Base-by-base conservation (phyloP, 2,113 vertebrate species). In the Oryzias celebensis region DNA sequence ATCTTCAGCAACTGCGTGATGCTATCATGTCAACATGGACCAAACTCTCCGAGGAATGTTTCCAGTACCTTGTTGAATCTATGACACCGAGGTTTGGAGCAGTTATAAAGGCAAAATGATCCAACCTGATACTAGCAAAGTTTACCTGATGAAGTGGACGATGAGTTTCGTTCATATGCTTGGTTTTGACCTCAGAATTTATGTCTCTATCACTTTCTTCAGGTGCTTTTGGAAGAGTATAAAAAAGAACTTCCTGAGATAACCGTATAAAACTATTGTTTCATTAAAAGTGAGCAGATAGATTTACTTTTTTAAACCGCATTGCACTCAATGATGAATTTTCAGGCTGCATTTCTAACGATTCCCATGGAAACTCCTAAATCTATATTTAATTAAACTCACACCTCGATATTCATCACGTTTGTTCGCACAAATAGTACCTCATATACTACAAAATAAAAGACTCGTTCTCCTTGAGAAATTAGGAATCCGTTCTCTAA, bases 381-480 rank as follows among this genome's bases (percentile, higher is more conserved):
- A 84, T 88, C 83, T 89, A 81, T 79, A 85, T 88, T 87, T 85
- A 83, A 90, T 86, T 85, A 66, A 87, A 82, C 88, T 78, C 82
- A 70, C 76, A 59, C 62, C 62, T 50, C 20, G 13, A 22, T 62
- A 85, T 89, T 85, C 65, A 85, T 89, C 87, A 88, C 75, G 42
- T 65, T 75, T 61, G 51, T 74, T 75, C 81, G 75, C 67, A 75
- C 81, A 84, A 88, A 86, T 83, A 71, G 75, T 66, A 62, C 71
- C 72, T 72, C 78, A 83, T 83, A 88, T 68, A 60, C 81, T 77
- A 70, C 73, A 75, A 51, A 43, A 58, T 86, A 52, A 83, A 85
- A 85, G 78, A 91, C 83, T 74, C 68, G 81, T 75, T 62, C 62
- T 78, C 47, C 49, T 52, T 2, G 10, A 64, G 68, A 82, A 81